phyloP scores from a whole-genome alignment of 2,113 vertebrate species.

The Tupaia tana region DNA sequence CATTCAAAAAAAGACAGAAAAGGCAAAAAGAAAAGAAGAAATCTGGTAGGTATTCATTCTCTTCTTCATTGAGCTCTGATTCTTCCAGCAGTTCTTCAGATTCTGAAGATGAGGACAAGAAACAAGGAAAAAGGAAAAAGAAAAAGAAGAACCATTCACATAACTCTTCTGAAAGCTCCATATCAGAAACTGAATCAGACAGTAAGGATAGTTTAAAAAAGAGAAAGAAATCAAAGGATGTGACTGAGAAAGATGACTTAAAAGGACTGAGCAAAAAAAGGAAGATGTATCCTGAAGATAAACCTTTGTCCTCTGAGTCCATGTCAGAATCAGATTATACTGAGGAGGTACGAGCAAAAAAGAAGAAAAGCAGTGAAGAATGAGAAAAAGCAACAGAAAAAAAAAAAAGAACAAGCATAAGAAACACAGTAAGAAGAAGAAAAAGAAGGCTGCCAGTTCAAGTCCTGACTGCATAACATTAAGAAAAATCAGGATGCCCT shows the following conservation, averaged over 20 bases:
- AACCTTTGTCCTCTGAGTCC: slow-evolving; percentile 89
- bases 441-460: slow-evolving; percentile 91
- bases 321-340: slow-evolving; percentile 88
- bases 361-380: slow-evolving; percentile 94
- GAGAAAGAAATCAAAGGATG: too few relatives aligned
- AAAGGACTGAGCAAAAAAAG: slow-evolving; percentile 90
- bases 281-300: slow-evolving; percentile 88
- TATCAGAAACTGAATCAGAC: too few relatives aligned
- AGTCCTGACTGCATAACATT: slow-evolving; percentile 89
- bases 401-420: slow-evolving; percentile 98
- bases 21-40: too few relatives aligned
- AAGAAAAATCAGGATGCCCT: slow-evolving; percentile 73
- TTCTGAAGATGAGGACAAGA: too few relatives aligned
- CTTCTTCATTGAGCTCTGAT: too few relatives aligned
- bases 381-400: slow-evolving; percentile 90
- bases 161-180: too few relatives aligned
- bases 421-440: slow-evolving; percentile 96
- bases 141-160: too few relatives aligned
- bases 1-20: too few relatives aligned
- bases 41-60: too few relatives aligned
- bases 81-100: too few relatives aligned
- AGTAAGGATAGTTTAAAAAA: too few relatives aligned
- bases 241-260: slow-evolving; percentile 53
- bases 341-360: slow-evolving; percentile 93
- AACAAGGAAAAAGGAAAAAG: too few relatives aligned